Base-by-base conservation (phyloP, 2,888 invertebrate genomes). In the Chalcis sispes region DNA sequence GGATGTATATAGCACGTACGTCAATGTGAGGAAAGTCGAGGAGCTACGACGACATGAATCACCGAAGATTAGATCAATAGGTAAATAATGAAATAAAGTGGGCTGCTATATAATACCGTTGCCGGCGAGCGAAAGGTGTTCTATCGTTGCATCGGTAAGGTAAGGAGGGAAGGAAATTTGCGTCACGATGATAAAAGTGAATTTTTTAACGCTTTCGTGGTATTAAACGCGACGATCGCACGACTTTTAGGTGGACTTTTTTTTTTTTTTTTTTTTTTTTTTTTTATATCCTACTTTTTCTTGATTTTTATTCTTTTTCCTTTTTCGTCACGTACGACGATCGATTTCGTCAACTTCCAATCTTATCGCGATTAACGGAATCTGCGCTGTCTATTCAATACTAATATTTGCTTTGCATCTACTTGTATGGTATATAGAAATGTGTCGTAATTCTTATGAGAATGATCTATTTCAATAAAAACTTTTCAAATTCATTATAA, bases 1-100 rank as follows among this genome's bases (percentile, higher is more conserved):
- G n/a, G n/a, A n/a, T n/a, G n/a, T n/a, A n/a, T n/a, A n/a, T n/a
- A n/a, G n/a, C n/a, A n/a, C n/a, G n/a, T n/a, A n/a, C n/a, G n/a
- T n/a, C n/a, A n/a, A n/a, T n/a, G 32, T 8, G 32, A 8, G 3
- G 32, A 5, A 32, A 8, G 32, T 69, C 48, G 61, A 50, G 32
- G 50, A 25, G 15, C 36, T 25, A 62, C 10, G 64, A 69, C 13
- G 59, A 62, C 70, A 70, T 77, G 77, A 77, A 70, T 77, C 77
- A 77, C 65, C 61, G 54, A 36, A 70, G 77, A 77, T 77, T 73
- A 74, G 73, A 73, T 73, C 73, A 66, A 70, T 77, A 70, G 65
- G 73, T 61, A 77, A 77, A 77, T 73, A 77, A 70, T 58, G 50
- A 69, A 72, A 69, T 72, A 65, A 77, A 54, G 52, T 64, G 54